Base-by-base conservation (phyloP, 1,140 invertebrate species). In the Platorchestia sp. region DNA sequence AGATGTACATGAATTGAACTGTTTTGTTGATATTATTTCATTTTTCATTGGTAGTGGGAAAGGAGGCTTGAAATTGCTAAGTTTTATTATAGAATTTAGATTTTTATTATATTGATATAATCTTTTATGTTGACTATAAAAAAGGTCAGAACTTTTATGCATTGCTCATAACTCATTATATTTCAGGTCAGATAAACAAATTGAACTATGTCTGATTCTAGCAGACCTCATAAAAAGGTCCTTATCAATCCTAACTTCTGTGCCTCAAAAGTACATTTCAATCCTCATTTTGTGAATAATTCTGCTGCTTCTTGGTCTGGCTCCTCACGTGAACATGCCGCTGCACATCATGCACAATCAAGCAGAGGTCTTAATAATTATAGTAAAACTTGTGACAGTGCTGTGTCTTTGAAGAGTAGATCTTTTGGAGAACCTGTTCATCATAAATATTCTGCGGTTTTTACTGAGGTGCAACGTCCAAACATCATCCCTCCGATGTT, bases 191-290 rank as follows among this genome's bases (percentile, higher is more conserved):
- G 27, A 22, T 36, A 36, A 75, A 22, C 59, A 75, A 22, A 75
- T 14, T 51, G 6, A 19, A 75, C 3, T 22, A 75, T 75, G 59
- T 14, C 59, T 75, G 59, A 75, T 1, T 22, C 27, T 75, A 75
- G 27, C 59, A 75, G 59, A 27, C 59, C 59, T 19, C 14, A 1
- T 36, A 75, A 75, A 27, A 75, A 36, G 36, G 59, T 75, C 3
- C 59, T 75, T 75, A 75, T 75, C 27, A 75, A 75, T 75, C 59
- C 87, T 36, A 89, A 89, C 87, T 89, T 89, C 27, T 89, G 41
- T 89, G 5, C 87, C 36, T 42, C 87, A 89, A 89, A 89, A 89
- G 87, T 89, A 42, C 87, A 89, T 89, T 42, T 89, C 42, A 89
- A 89, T 42, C 87, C 87, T 89, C 87, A 36, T 44, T 89, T 89